Base-by-base conservation (phyloP, 2,797 vertebrate genomes). In the Eulemur albifrons region DNA sequence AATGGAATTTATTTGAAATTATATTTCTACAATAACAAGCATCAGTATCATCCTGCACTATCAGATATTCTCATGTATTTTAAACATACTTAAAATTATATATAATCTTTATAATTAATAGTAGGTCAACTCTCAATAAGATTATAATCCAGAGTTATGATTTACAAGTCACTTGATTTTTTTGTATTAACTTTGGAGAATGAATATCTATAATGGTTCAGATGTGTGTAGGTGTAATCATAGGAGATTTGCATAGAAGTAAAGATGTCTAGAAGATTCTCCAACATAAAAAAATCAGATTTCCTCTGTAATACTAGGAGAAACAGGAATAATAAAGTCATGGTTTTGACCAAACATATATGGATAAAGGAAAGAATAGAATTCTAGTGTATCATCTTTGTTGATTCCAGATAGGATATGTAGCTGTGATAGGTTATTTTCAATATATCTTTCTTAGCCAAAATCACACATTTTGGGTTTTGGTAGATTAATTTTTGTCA, bases 1-100 rank as follows among this genome's bases (percentile, higher is more conserved):
- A 75, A 27, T 72, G 6, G 9, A 94, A 87, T 92, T 83, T 90
- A 97, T 85, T 97, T 97, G 61, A 95, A 93, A 89, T 84, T 76
- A 38, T 48, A 88, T 81, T 97, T 94, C 38, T 48, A 79, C 18
- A 96, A 35, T 48, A 76, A 87, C 50, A 90, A 94, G 32, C 18
- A 75, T 45, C n/a, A 89, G 43, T 30, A 76, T 93, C 57, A 95
- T 77, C 80, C 89, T 79, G 40, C 18, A 96, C 95, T 95, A 94
- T 43, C 30, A 84, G 32, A 21, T 52, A 17, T 61, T 92, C 69
- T 94, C 57, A 32, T 54, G 23, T 25, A 90, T 88, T 76, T 92
- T 93, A 35, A 93, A 83, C 72, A 93, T 82, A 45, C n/a, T 90
- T 89, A 83, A 97, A 95, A 93, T 97, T 81, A 75, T 57, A 85